phyloP scores from a whole-genome alignment of 2,888 invertebrate species.

The Cremastinae sp. region DNA sequence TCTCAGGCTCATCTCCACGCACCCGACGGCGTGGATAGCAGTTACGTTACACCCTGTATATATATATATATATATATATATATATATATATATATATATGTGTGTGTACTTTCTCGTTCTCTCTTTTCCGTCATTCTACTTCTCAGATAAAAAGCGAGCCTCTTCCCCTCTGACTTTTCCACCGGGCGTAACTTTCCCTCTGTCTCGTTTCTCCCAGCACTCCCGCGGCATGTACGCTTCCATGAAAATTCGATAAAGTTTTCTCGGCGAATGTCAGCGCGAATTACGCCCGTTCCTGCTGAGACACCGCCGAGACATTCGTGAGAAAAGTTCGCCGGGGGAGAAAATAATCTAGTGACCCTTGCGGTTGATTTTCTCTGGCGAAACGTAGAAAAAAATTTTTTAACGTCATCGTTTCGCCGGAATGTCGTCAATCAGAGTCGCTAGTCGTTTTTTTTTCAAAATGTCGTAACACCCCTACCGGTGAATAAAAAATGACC shows the following conservation, averaged over 20 bases:
- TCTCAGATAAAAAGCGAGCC: neutral
- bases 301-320: slow-evolving; percentile 41
- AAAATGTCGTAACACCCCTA: too few species aligned
- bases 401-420: too few species aligned
- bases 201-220: slow-evolving; percentile 7
- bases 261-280: slow-evolving; percentile 52
- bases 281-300: slow-evolving; percentile 33
- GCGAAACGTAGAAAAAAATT: too few species aligned
- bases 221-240: neutral
- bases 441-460: too few species aligned
- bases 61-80: too few species aligned
- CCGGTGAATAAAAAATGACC: neutral
- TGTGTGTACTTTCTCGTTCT: neutral
- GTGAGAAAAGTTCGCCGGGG: neutral
- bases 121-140: neutral
- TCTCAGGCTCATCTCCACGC: too few species aligned
- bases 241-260: slow-evolving; percentile 58
- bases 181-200: slow-evolving; percentile 2
- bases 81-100: slow-evolving; percentile 1
- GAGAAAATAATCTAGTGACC: slow-evolving; percentile 13
- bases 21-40: too few species aligned
- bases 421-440: too few species aligned
- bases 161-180: slow-evolving; percentile 7
- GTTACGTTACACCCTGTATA: too few species aligned
- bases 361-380: neutral